Base-by-base conservation (phyloP, 2,113 vertebrate genomes). In the Heteronetta atricapilla region DNA sequence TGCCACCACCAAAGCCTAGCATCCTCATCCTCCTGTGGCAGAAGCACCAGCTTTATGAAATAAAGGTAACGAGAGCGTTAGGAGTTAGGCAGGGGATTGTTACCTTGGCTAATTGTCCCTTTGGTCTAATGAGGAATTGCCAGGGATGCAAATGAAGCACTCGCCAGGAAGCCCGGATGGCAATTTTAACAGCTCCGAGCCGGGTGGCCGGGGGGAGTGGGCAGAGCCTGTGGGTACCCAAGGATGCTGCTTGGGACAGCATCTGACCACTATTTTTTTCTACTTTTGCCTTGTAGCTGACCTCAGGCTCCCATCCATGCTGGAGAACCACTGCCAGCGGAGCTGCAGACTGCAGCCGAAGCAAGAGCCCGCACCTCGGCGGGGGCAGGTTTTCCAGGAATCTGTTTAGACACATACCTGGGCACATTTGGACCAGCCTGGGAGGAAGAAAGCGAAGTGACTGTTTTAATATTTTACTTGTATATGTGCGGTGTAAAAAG, bases 401-500 rank as follows among this genome's bases (percentile, higher is more conserved):
- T 96, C 79, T 91, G 89, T 91, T 95, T 17, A 82, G 84, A 60
- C 94, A 91, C 77, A 95, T 82, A 14, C 78, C 64, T 23, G 67
- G 75, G 88, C 48, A 89, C 8, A 85, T 6, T 6, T 5, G 48
- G 95, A 38, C 89, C 93, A 82, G 74, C 56, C 77, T 31, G 29
- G 46, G 23, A 79, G 92, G 93, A 86, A 89, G 67, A 95, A 95
- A 91, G 63, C 4, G 20, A 63, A 92, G 56, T 1, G 33, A 36
- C 40, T 82, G 42, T 36, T 93, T 62, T 40, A 31, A 20, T 77
- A 89, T 88, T 93, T 89, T 76, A 85, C 44, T 91, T 95, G 91
- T 53, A 55, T 62, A 82, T 77, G 82, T 66, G 75, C 0, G 16
- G 88, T 69, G n/a, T n/a, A 22, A 69, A 93, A 94, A 88, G 33